These are phyloP conservation scores for Caenorhabditis briggsae DNA, from an alignment of 1,140 invertebrate genomes.

Conservation along the genomic window DNA sequence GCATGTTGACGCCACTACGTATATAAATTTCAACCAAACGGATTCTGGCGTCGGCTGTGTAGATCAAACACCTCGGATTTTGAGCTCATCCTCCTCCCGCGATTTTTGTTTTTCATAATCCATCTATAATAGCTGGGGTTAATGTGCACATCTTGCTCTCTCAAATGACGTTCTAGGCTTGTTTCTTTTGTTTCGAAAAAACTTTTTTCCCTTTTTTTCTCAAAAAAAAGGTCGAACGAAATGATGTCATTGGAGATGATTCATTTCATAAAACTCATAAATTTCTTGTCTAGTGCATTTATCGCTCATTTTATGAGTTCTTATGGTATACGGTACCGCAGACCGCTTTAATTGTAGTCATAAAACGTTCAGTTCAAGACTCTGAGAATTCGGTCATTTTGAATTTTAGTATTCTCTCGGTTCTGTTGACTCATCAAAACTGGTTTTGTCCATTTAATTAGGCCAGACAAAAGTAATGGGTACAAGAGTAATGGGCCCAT, in stretches of 20 bases:
- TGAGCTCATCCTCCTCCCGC: background rate
- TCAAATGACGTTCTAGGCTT: background rate
- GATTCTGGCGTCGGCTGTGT: background rate
- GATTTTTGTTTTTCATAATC: background rate
- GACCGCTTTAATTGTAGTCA: too few relatives aligned
- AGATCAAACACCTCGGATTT: background rate
- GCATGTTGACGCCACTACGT: background rate
- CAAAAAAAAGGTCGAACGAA: background rate
- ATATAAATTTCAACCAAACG: background rate
- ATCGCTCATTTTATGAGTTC: too few relatives aligned
- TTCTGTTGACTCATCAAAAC: too few relatives aligned
- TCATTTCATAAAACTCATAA: too few relatives aligned
- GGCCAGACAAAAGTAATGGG: too few relatives aligned
- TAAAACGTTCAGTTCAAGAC: too few relatives aligned
- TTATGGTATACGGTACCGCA: too few relatives aligned
- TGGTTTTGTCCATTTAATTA: too few relatives aligned
- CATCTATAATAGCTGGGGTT: background rate
- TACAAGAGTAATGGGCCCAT: too few relatives aligned
- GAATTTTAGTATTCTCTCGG: too few relatives aligned
- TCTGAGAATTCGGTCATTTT: too few relatives aligned
- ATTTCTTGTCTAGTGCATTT: too few relatives aligned
- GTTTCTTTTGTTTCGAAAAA: background rate
- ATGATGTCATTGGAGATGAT: background rate
- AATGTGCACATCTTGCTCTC: background rate
- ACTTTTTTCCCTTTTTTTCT: conserved; percentile 1